Conservation (phyloP, 2,888 invertebrate species). For the Lepas anatifera region DNA sequence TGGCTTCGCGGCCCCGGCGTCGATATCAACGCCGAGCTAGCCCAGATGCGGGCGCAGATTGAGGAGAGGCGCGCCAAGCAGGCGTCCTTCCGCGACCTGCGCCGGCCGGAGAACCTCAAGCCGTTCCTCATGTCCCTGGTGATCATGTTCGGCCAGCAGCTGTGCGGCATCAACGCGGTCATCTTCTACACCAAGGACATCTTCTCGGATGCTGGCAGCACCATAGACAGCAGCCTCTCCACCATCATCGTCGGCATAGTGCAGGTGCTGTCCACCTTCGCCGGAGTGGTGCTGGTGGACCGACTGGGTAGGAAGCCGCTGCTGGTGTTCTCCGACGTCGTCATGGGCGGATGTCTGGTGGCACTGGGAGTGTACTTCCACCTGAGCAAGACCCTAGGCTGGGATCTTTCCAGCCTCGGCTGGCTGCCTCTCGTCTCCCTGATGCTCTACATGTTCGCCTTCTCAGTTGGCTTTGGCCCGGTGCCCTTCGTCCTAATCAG, state of each 20-base stretch:
- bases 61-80: conserved; percentile 16
- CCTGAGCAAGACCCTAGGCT: conserved; percentile 28
- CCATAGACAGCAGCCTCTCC: conserved; percentile 57
- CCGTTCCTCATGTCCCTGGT: conserved; percentile 70
- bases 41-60: conserved; percentile 20
- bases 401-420: conserved; percentile 37
- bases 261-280: conserved; percentile 74
- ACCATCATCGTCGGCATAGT: conserved; percentile 82
- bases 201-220: conserved; percentile 65
- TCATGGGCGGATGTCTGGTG: conserved; percentile 42
- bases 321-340: conserved; percentile 62
- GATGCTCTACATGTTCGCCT: conserved; percentile 63
- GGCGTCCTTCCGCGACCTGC: conserved; percentile 42
- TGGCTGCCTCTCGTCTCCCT: conserved; percentile 61
- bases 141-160: conserved; percentile 89
- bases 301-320: conserved; percentile 75
- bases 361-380: conserved; percentile 62
- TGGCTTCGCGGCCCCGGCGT: conserved; percentile 46
- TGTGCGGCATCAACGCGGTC: conserved; percentile 88
- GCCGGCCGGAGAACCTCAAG: conserved; percentile 53
- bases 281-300: conserved; percentile 75
- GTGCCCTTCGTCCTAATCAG: conserved; percentile 75
- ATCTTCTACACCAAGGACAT: conserved; percentile 83
- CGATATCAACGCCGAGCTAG: conserved; percentile 21
- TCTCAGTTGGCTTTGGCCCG: conserved; percentile 68